Evolutionary conservation across 2,888 invertebrate species (phyloP).

Genomic region (Lasioglossum oenotherae): DNA sequence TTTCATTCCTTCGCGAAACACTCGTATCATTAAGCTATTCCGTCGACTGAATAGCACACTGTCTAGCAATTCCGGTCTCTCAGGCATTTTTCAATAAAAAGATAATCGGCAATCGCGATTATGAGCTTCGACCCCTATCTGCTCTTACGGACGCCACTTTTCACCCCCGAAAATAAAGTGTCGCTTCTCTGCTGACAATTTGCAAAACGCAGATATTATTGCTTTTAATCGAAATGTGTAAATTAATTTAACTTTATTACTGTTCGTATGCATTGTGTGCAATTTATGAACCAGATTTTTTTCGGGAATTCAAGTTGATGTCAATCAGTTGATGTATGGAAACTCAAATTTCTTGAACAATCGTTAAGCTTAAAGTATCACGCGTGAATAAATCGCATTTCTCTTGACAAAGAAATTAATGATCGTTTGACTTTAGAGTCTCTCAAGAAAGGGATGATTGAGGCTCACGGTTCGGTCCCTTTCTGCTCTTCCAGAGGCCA

Average conservation of each 20-base stretch:
- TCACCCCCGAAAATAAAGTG: not conserved
- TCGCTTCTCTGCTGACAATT: not conserved
- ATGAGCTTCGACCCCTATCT: not conserved
- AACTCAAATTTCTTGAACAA: not conserved
- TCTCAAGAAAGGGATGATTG: not conserved
- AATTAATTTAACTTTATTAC: not conserved
- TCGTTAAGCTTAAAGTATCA: too few species aligned
- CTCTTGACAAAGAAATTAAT: not conserved
- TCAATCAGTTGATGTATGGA: too few species aligned
- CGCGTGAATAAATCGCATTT: too few species aligned
- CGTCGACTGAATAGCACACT: not conserved
- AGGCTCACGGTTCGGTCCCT: not conserved
- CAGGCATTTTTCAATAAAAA: not conserved
- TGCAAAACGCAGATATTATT: not conserved
- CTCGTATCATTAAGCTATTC: not conserved
- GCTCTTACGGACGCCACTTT: not conserved
- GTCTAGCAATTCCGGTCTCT: not conserved
- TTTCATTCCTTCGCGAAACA: not conserved
- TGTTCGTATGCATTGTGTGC: too few species aligned
- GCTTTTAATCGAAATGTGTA: not conserved
- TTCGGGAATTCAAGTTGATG: too few species aligned
- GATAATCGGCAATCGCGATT: not conserved
- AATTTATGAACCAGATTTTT: too few species aligned
- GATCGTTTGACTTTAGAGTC: not conserved
- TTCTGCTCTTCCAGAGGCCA: not conserved